Conservation (phyloP, 2,113 vertebrate genomes). For the Gymnogyps californianus region DNA sequence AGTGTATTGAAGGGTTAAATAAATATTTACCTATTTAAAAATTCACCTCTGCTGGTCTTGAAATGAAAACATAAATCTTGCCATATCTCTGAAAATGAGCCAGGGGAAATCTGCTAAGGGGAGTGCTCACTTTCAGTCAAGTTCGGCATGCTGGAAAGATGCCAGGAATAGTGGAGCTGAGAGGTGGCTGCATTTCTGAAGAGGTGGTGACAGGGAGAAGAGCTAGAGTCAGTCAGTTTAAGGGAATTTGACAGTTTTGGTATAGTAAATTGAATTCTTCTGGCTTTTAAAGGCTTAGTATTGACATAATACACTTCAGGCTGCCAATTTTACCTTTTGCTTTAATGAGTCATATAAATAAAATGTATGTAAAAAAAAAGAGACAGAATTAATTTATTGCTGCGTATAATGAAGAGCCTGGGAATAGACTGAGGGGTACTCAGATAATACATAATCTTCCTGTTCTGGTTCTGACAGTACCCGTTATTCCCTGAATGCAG, state of each 20-base stretch:
- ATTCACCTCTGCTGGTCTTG: neutral
- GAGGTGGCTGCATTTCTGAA: neutral
- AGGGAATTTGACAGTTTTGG: neutral
- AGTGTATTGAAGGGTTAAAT: neutral
- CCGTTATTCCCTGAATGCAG: neutral
- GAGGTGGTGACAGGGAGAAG: neutral
- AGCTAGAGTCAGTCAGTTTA: neutral
- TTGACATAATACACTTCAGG: neutral
- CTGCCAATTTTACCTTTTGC: neutral
- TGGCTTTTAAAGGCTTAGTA: neutral
- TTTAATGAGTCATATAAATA: neutral
- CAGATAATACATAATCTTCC: neutral
- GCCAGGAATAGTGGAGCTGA: neutral
- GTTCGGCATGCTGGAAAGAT: constrained; percentile 3
- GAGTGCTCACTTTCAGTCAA: constrained; percentile 37
- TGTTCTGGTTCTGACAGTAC: neutral
- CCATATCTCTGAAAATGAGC: neutral
- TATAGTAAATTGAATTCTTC: neutral
- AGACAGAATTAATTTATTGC: neutral
- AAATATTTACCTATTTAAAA: constrained; percentile 33
- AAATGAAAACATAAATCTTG: neutral
- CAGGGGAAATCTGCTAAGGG: constrained; percentile 23
- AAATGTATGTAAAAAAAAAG: neutral
- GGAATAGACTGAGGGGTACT: neutral
- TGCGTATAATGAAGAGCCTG: neutral